Evolutionary conservation across 1,140 invertebrate species (phyloP).

Genomic region (Pseudachorutes palmiensis): DNA sequence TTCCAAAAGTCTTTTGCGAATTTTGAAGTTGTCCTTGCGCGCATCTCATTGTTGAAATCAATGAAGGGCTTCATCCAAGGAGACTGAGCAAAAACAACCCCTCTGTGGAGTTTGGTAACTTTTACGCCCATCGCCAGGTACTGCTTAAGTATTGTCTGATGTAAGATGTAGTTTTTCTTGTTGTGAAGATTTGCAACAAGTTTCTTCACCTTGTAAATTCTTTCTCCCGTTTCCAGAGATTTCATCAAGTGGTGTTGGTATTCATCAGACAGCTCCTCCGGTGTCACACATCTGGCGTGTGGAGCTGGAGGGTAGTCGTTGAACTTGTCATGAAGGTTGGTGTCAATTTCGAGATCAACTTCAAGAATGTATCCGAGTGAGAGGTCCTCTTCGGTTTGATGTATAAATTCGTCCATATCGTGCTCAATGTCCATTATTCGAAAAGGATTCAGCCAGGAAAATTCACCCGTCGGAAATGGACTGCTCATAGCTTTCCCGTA

Average conservation of each 20-base stretch:
- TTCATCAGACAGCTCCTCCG: conserved; percentile 12
- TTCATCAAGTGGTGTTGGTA: conserved; percentile 15
- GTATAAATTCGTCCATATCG: not conserved
- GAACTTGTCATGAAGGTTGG: conserved; percentile 47
- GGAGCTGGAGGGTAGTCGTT: conserved; percentile 47
- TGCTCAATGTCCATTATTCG: not conserved
- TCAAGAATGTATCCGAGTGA: conserved; percentile 49
- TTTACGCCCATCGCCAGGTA: conserved; percentile 20
- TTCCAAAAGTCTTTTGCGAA: conserved; percentile 48
- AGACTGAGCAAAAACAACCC: conserved; percentile 16
- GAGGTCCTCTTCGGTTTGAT: not conserved
- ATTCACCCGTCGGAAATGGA: conserved; percentile 25
- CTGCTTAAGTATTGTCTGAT: conserved; percentile 12
- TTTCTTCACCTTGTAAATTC: not conserved
- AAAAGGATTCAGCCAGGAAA: not conserved
- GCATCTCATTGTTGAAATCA: conserved; percentile 25
- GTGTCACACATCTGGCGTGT: conserved; percentile 37
- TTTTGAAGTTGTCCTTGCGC: conserved; percentile 41
- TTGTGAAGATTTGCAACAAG: conserved; percentile 13
- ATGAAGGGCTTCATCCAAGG: conserved; percentile 20
- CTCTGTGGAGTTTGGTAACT: conserved; percentile 17
- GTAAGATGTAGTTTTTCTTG: conserved; percentile 23
- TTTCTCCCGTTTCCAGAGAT: not conserved
- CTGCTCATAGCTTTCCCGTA: not conserved
- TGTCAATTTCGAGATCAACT: conserved; percentile 41